A percentile compares a stretch with the other conserved stretches of the same genome.
Evolutionary conservation across 2,888 invertebrate species (phyloP).

Genomic region (Standfussiana lucernea): DNA sequence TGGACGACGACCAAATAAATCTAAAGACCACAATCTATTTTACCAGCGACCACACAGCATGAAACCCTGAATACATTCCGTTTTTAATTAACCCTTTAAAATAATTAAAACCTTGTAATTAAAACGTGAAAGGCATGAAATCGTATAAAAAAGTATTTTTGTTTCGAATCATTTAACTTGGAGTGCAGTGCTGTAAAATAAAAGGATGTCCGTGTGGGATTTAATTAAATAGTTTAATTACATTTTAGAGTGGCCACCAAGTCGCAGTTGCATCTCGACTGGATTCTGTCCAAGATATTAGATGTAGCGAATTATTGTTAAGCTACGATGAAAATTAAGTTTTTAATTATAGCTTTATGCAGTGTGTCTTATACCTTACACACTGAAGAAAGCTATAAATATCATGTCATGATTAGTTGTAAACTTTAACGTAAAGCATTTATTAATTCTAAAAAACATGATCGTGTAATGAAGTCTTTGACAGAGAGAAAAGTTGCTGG

Average conservation of each 20-base stretch:
- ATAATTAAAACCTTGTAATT: conserved; percentile 47
- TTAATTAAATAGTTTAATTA: conserved; percentile 80
- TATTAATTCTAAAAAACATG: too few species aligned
- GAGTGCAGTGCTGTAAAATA: conserved; percentile 48
- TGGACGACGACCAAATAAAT: conserved; percentile 18
- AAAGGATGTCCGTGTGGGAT: conserved; percentile 63
- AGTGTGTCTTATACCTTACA: too few species aligned
- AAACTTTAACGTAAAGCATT: too few species aligned
- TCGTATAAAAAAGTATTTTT: conserved; percentile 57
- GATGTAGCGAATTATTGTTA: conserved; percentile 36
- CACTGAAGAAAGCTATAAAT: too few species aligned
- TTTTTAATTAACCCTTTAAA: conserved; percentile 49
- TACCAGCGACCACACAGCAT: conserved; percentile 26
- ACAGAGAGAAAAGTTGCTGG: too few species aligned
- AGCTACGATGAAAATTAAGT: not conserved
- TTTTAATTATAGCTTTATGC: not conserved
- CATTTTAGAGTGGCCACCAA: conserved; percentile 70
- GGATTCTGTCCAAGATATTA: conserved; percentile 37
- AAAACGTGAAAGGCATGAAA: conserved; percentile 40
- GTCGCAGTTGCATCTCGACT: conserved; percentile 33
- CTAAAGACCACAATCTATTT: conserved; percentile 47
- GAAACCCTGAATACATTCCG: conserved; percentile 20
- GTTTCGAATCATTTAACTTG: conserved; percentile 56
- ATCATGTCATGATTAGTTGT: too few species aligned
- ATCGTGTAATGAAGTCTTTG: not conserved